phyloP scores from a whole-genome alignment of 2,113 vertebrate species.

The Dascyllus trimaculatus region DNA sequence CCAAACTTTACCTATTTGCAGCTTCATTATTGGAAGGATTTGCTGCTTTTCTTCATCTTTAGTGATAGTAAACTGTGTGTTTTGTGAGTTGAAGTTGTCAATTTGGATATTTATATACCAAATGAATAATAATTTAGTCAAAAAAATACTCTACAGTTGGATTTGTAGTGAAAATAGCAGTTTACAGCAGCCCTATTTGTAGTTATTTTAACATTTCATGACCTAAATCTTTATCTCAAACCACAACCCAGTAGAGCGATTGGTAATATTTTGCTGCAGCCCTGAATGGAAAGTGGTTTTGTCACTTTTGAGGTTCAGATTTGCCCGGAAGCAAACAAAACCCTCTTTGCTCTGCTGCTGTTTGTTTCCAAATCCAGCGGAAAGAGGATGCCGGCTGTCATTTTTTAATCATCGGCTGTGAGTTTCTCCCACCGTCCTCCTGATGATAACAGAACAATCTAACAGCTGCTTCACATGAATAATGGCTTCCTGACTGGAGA shows the following conservation, averaged over 20 bases:
- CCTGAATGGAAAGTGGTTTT: not conserved
- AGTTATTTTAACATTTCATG: not conserved
- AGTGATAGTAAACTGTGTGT: no score
- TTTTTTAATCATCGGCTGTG: constrained; percentile 32
- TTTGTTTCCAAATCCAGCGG: constrained; percentile 14
- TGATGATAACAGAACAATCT: constrained; percentile 18
- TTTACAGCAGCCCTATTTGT: not conserved
- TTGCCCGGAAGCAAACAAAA: constrained; percentile 21
- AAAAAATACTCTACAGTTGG: not conserved
- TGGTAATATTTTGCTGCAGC: not conserved
- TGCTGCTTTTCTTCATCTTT: not conserved
- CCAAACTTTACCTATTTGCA: no score
- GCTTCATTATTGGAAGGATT: not conserved
- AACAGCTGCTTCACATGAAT: constrained; percentile 46
- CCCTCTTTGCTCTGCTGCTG: constrained; percentile 8
- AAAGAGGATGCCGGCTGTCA: constrained; percentile 11
- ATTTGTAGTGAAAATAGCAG: not conserved
- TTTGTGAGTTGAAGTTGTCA: not conserved
- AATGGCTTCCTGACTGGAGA: constrained; percentile 44
- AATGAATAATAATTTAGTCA: not conserved
- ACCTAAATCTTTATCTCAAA: not conserved
- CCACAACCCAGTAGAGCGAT: not conserved
- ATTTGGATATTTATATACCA: not conserved
- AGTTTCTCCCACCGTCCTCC: constrained; percentile 35
- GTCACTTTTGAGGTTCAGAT: not conserved